Evolutionary conservation across 2,797 vertebrate genomes (phyloP).

Genomic region (Leptodactylus fallax): DNA sequence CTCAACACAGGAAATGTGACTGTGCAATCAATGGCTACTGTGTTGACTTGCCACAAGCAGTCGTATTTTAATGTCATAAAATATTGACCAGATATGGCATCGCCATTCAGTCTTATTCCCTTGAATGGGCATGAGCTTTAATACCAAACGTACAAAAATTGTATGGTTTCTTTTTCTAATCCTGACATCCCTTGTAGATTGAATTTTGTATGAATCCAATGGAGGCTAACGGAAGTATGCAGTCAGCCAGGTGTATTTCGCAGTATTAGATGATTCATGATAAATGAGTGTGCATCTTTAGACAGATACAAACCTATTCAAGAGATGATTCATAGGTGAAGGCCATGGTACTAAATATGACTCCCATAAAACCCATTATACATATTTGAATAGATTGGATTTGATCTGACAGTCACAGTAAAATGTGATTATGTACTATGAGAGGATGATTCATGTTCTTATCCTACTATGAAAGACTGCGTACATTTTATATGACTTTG

Average conservation of each 20-base stretch:
- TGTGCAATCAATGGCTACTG: too few species aligned
- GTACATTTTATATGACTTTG: neutral
- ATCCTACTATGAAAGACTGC: neutral
- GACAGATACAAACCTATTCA: constrained; percentile 8
- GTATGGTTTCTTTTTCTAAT: neutral
- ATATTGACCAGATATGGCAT: too few species aligned
- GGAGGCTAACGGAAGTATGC: neutral
- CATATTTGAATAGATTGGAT: neutral
- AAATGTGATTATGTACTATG: constrained; percentile 9
- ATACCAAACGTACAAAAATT: too few species aligned
- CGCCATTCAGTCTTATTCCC: too few species aligned
- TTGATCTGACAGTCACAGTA: constrained; percentile 14
- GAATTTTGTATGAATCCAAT: neutral
- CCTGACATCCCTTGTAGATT: neutral
- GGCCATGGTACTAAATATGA: constrained; percentile 1
- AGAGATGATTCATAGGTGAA: constrained; percentile 16
- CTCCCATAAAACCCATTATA: constrained; percentile 15
- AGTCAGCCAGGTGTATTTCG: neutral
- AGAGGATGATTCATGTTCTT: neutral
- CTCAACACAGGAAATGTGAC: too few species aligned
- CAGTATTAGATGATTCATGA: neutral
- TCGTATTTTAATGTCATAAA: too few species aligned
- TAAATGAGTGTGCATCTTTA: neutral
- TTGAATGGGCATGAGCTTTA: too few species aligned
- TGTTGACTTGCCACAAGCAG: too few species aligned